Evolutionary conservation across 2,113 vertebrate genomes (phyloP).

Genomic region (Trogon melanurus): DNA sequence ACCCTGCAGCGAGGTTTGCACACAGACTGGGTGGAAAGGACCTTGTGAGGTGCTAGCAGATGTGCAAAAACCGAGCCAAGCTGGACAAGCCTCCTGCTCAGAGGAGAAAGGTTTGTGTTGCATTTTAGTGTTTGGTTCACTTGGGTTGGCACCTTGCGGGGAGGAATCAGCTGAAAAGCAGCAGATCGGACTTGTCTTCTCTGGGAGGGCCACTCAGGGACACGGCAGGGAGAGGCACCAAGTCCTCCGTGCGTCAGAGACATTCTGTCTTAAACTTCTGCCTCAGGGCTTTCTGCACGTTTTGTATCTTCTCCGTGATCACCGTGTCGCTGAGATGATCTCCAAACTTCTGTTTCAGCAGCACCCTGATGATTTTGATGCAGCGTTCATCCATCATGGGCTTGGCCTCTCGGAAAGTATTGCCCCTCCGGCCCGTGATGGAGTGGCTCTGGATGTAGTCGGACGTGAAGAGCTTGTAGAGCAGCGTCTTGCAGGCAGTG

Average conservation of each 20-base stretch:
- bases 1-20: not conserved
- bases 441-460: slow-evolving; percentile 73
- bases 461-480: slow-evolving; percentile 63
- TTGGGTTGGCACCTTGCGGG: not conserved
- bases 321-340: slow-evolving; percentile 64
- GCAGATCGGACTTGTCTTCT: not conserved
- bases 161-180: not conserved
- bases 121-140: accelerated
- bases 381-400: slow-evolving; percentile 72
- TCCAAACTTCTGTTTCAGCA: slow-evolving; percentile 69
- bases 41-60: not conserved
- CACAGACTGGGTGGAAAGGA: not conserved
- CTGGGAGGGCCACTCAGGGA: not conserved
- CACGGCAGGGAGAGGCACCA: not conserved
- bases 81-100: not conserved
- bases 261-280: slow-evolving; percentile 65
- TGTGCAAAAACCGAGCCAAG: not conserved
- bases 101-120: not conserved
- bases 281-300: slow-evolving; percentile 69
- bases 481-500: slow-evolving; percentile 67
- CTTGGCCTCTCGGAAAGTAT: slow-evolving; percentile 61
- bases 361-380: slow-evolving; percentile 66
- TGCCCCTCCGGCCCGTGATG: slow-evolving; percentile 60
- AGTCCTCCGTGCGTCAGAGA: not conserved
- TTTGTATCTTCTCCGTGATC: slow-evolving; percentile 72